Conservation (phyloP, 2,888 invertebrate species). For the Acrobasis suavella region DNA sequence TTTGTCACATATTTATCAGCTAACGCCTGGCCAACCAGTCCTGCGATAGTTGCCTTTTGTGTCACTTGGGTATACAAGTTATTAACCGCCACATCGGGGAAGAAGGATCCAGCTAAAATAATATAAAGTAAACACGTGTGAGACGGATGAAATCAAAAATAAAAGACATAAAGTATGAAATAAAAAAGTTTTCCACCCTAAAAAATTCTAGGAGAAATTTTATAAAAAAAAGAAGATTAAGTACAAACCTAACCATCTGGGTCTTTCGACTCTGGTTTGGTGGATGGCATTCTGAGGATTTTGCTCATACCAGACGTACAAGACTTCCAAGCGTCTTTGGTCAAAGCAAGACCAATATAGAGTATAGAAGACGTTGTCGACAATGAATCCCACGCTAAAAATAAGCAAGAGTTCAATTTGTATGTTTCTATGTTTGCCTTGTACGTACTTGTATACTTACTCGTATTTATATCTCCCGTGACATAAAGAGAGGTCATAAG, state of each 20-base stretch:
- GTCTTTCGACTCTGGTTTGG: slow-evolving; percentile 72
- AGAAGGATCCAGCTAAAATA: not conserved
- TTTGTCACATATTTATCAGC: slow-evolving; percentile 37
- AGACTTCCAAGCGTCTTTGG: slow-evolving; percentile 66
- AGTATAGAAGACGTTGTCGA: slow-evolving; percentile 69
- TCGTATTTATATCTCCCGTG: no score
- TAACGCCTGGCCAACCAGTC: slow-evolving; percentile 23
- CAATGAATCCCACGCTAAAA: slow-evolving; percentile 76
- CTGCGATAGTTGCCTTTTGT: not conserved
- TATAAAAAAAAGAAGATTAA: not conserved
- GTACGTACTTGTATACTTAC: no score
- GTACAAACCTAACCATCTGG: slow-evolving; percentile 65
- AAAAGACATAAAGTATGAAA: no score
- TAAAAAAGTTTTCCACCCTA: no score
- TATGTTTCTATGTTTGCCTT: no score
- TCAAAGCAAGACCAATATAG: slow-evolving; percentile 81
- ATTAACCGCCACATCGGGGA: slow-evolving; percentile 37
- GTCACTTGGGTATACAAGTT: slow-evolving; percentile 61
- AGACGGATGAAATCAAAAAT: no score
- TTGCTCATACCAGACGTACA: slow-evolving; percentile 78
- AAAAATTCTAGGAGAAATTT: no score
- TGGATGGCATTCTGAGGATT: slow-evolving; percentile 68
- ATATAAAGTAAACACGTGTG: no score
- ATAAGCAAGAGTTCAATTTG: no score
- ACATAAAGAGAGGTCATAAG: no score